Evolutionary conservation across 2,113 vertebrate species (phyloP).

Genomic region (Prochilodus magdalenae): DNA sequence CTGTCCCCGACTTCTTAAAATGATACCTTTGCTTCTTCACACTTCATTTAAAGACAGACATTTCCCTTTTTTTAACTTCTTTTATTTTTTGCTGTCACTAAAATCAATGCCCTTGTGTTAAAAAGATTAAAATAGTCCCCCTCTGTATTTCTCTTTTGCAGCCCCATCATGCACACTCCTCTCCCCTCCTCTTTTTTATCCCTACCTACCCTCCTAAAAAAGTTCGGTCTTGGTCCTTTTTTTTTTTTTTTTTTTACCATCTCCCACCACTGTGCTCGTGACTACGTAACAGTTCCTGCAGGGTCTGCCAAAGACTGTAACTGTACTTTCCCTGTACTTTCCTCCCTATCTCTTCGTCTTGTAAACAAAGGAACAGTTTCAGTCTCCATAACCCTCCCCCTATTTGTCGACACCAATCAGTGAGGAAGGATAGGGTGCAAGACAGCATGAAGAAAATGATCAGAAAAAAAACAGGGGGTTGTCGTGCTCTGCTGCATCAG

Average conservation of each 20-base stretch:
- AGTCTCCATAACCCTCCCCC: conserved; percentile 46
- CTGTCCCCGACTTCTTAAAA: conserved; percentile 29
- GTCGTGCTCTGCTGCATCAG: conserved; percentile 24
- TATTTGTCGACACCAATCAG: not conserved
- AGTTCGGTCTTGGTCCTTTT: not conserved
- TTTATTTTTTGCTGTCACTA: not conserved
- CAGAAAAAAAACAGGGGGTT: conserved; percentile 28
- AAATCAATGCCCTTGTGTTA: conserved; percentile 29
- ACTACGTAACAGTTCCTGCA: conserved; percentile 11
- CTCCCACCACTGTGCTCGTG: too few species aligned
- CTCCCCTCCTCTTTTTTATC: not conserved
- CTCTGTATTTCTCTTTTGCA: conserved; percentile 31
- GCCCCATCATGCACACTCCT: conserved; percentile 16
- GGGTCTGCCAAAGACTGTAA: conserved; percentile 34
- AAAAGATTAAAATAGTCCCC: conserved; percentile 28
- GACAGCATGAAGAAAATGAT: conserved; percentile 30
- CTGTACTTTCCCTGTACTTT: not conserved
- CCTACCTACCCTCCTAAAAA: conserved; percentile 23
- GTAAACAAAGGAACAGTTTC: conserved; percentile 28
- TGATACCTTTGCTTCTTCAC: not conserved
- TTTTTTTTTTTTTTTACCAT: conserved; percentile 38
- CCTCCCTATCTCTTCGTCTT: not conserved
- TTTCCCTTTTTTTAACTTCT: conserved; percentile 35
- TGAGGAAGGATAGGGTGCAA: conserved; percentile 3
- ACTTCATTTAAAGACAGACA: not conserved